These are phyloP conservation scores for Manis javanica DNA, from an alignment of 2,797 vertebrate genomes.

Conservation along the genomic window DNA sequence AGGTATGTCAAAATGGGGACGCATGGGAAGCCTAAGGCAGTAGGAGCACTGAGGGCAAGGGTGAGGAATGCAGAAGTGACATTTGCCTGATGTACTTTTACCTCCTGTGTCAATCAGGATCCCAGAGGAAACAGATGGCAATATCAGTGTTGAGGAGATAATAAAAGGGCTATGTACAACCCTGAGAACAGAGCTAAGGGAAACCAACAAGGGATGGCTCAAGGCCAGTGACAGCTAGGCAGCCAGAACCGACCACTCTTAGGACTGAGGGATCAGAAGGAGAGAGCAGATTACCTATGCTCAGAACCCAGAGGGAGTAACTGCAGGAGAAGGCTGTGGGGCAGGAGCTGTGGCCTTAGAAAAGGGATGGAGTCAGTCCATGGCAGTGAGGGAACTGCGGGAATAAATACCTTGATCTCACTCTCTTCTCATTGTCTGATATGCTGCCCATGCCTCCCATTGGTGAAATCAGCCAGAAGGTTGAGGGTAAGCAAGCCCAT, in stretches of 20 bases:
- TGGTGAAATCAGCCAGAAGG: not conserved
- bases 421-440: not conserved
- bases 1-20: not conserved
- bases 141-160: not conserved
- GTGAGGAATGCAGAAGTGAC: not conserved
- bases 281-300: not conserved
- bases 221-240: not conserved
- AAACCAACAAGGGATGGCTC: not conserved
- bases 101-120: conserved; percentile 1
- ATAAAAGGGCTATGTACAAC: conserved; percentile 43
- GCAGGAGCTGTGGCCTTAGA: not conserved
- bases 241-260: not conserved
- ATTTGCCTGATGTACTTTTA: conserved; percentile 35
- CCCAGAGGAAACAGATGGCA: conserved; percentile 57
- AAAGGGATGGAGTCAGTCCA: not conserved
- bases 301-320: not conserved
- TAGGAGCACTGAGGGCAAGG: not conserved
- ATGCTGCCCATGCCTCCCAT: not conserved
- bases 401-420: not conserved
- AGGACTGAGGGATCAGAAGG: not conserved
- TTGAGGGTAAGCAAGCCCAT: not conserved
- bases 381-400: not conserved
- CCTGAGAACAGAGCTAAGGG: not conserved
- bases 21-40: not conserved
- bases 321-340: not conserved